Base-by-base conservation (phyloP, 2,888 invertebrate species). In the Portevinia maculata region DNA sequence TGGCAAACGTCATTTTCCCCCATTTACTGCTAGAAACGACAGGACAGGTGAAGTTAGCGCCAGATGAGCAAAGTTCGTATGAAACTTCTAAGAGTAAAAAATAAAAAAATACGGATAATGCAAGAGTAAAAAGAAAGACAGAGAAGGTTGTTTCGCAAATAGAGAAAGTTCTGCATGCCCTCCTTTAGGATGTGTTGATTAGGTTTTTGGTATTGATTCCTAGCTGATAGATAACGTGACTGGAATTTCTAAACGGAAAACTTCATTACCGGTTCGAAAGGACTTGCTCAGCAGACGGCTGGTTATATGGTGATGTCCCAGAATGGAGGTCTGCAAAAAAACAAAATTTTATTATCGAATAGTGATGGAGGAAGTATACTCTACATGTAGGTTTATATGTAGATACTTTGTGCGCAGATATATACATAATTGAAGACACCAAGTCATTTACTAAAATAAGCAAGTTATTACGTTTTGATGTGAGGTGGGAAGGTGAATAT, bases 171-270 rank as follows among this genome's bases (percentile, higher is more conserved):
- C 67, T 67, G 78, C 59, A 78, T 83, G 81, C 48, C 71, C 62
- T 73, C 65, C 79, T 84, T 85, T 79, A 85, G 85, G 83, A 85
- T 85, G 86, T 87, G 86, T 85, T 87, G 87, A 87, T 87, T 86
- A 86, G 86, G 86, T 86, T 84, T 86, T 86, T 79, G 86, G 87
- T 89, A 89, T 89, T 89, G 89, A 89, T 89, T 86, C 86, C 86
- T 84, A 85, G 87, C 87, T 87, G 86, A 87, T 87, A 85, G 86
- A 84, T 85, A 86, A 88, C 88, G 88, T 88, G 88, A 87, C 86
- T 85, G 53, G 87, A 86, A 87, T 88, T 28, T 41, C 28, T 41
- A 13, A 69, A 53, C 55, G 76, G 30, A 62, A 67, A 78, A 76
- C 78, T 78, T 83, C 76, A 41, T 71, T 83, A 71, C 57, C 50